Conservation (phyloP, 2,113 vertebrate genomes). For the Meles meles region DNA sequence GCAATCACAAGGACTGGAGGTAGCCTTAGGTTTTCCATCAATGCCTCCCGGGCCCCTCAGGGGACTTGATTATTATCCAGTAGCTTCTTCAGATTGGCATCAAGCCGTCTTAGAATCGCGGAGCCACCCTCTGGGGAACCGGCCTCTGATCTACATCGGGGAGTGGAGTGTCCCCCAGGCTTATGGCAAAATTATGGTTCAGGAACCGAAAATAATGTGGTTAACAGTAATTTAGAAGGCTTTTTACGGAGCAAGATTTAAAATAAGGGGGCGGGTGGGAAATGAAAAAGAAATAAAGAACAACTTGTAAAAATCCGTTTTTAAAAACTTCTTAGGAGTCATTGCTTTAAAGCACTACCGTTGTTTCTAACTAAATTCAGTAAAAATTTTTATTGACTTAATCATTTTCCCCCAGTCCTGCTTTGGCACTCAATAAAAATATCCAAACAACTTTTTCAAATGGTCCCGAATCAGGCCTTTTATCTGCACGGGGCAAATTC, state of each 20-base stretch:
- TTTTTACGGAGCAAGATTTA: neutral
- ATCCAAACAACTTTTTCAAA: neutral
- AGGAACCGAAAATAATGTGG: neutral
- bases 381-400: neutral
- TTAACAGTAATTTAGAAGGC: neutral
- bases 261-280: neutral
- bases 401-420: neutral
- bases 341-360: neutral
- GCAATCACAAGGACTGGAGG: accelerated
- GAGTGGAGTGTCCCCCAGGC: neutral
- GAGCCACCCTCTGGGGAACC: neutral
- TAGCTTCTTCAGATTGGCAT: neutral
- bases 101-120: neutral
- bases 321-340: neutral
- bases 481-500: neutral
- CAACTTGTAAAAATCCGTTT: neutral
- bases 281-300: neutral
- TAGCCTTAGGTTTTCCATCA: neutral
- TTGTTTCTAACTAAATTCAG: neutral
- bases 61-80: neutral
- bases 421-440: constrained; percentile 14
- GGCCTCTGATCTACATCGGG: neutral
- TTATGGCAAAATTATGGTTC: neutral
- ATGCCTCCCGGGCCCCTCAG: neutral
- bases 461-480: neutral